Evolutionary conservation across 1,140 invertebrate genomes (phyloP), one percentile per base, ranked within the genome.

Genomic region (Stratiolaelaps scimitus): DNA sequence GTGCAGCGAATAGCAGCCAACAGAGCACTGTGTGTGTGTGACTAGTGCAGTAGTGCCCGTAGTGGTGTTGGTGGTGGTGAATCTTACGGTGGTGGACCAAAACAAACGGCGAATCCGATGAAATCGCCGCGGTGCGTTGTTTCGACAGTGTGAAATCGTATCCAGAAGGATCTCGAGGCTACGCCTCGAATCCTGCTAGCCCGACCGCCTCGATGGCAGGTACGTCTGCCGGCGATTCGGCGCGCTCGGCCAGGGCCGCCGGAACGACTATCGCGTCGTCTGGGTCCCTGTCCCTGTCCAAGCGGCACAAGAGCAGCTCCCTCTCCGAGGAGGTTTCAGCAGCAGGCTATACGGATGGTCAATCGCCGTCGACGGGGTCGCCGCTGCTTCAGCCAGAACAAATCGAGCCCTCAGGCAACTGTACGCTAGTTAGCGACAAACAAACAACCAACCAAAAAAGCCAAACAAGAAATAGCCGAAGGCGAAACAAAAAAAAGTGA

Each of bases 31-130:
- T 29, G 26, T 60, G 53, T 15, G 26, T 29, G 26, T 60, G 26
- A 29, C 13, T 60, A 29, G 26, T 29, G 53, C 26, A 60, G 53
- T 34, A 4, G 19, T 23, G 47, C 47, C 20, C 19, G 47, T 28
- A 28, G 47, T 28, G 20, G 47, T 48, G 47, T 48, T 19, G 20
- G 53, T 26, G 23, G 53, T 60, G 53, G n/a, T 60, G 53, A 26
- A 29, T 26, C 53, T 60, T 29, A 29, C 53, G 15, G 26, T 20
- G 28, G 47, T 23, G 53, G 26, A 60, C 26, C 15, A 60, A 26
- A 60, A 60, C 53, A 60, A 60, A 60, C 26, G 26, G 26, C 34
- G 53, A 60, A 60, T 60, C 53, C 53, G 53, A 60, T 60, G 53
- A 60, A 60, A 60, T 60, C 53, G 53, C 26, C 26, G 34, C 26